Conservation (phyloP, 2,113 vertebrate species). For the Cheirogaleus medius region DNA sequence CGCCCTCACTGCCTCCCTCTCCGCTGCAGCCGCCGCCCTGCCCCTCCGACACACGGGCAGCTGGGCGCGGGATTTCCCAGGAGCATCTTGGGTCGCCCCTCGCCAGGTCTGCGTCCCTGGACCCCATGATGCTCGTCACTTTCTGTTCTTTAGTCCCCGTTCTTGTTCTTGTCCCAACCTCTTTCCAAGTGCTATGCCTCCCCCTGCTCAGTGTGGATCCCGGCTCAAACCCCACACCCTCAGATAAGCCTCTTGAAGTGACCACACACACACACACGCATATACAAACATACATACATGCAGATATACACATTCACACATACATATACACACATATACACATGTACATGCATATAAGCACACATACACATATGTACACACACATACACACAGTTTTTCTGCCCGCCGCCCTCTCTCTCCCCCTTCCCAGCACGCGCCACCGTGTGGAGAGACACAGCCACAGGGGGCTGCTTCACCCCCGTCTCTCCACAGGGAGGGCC, state of each 20-base stretch:
- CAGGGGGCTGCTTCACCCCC: no score
- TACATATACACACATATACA: not conserved
- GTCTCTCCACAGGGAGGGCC: not conserved
- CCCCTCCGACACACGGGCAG: not conserved
- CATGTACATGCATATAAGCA: not conserved
- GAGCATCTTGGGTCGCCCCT: not conserved
- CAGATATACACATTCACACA: not conserved
- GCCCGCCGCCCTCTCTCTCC: not conserved
- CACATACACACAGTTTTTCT: not conserved
- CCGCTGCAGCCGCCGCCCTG: not conserved
- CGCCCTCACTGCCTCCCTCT: fast-evolving
- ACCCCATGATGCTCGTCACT: not conserved
- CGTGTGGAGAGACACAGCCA: not conserved
- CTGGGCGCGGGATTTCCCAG: not conserved
- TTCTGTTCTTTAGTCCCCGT: not conserved
- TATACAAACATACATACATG: not conserved
- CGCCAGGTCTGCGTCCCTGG: fast-evolving
- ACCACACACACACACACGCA: not conserved
- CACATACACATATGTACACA: fast-evolving
- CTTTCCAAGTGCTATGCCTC: fast-evolving
- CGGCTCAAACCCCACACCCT: not conserved
- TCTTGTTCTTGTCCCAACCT: not conserved
- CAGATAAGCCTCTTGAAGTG: not conserved
- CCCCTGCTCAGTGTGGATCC: not conserved
- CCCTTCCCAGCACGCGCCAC: not conserved